Base-by-base conservation (phyloP, 2,113 vertebrate species). In the Otocyon megalotis region DNA sequence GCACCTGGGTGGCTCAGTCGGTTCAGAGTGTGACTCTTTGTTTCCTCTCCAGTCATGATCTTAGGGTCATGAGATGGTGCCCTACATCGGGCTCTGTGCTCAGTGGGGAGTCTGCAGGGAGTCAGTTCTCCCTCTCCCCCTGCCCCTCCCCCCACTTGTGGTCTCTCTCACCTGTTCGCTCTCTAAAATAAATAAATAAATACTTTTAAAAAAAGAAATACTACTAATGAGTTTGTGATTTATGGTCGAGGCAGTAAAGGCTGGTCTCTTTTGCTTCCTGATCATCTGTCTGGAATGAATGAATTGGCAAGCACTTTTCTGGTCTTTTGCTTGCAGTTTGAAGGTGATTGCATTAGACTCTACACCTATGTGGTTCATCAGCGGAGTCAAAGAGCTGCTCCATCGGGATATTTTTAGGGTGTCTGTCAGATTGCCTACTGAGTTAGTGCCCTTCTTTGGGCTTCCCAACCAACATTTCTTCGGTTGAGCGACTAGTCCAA, bases 281-380 rank as follows among this genome's bases (percentile, higher is more conserved):
- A 22, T 67, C 50, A 19, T 37, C 37, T 62, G n/a, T 87, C 43
- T 84, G 62, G 88, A 77, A 48, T 69, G 58, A 91, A 28, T 32
- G 22, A 93, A 62, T 56, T 35, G 43, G 76, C n/a, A 90, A 85
- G 54, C 8, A 8, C 8, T 74, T 60, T 89, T 22, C 19, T 81
- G n/a, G n/a, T 22, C 71, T 72, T 88, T 92, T 85, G 67, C 90
- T 95, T 95, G 28, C n/a, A 90, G n/a, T 87, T 54, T 76, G 10
- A 97, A 24, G 30, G 11, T 63, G 58, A 74, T 56, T 81, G 35
- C 90, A 62, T 91, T 69, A 80, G n/a, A 71, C 54, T 77, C 19
- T 28, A 69, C 24, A 72, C 69, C 15, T 28, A 67, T 2, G n/a
- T 56, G 26, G 56, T 67, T 58, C 65, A 80, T 53, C 56, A 19